phyloP scores from a whole-genome alignment of 2,113 vertebrate genomes.

The Aspiorhynchus laticeps region DNA sequence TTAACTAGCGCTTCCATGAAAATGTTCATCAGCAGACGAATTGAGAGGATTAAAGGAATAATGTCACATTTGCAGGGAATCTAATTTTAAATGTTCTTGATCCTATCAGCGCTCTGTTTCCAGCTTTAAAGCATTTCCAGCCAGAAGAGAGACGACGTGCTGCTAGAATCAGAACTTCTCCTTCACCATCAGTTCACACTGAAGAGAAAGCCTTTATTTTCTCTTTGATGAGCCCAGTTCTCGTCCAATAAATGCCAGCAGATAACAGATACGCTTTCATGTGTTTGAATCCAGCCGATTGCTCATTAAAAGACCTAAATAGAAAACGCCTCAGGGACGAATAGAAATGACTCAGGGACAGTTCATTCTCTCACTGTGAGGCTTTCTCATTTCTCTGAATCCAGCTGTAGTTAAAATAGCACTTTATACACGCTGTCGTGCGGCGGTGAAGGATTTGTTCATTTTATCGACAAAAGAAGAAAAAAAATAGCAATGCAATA shows the following conservation, averaged over 20 bases:
- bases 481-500: neutral
- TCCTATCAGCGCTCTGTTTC: neutral
- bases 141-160: conserved; percentile 2
- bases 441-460: neutral
- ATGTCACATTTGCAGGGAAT: too few relatives aligned
- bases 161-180: conserved; percentile 24
- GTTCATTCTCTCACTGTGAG: neutral
- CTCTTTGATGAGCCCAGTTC: conserved; percentile 28
- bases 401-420: neutral
- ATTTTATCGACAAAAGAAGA: neutral
- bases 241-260: conserved; percentile 3
- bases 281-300: conserved; percentile 29
- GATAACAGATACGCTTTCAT: conserved; percentile 40
- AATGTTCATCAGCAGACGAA: too few relatives aligned
- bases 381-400: neutral
- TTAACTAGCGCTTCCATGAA: too few relatives aligned
- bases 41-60: too few relatives aligned
- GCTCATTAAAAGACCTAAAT: conserved; percentile 36
- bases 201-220: conserved; percentile 15
- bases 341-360: neutral
- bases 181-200: conserved; percentile 4
- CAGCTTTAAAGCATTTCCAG: conserved; percentile 16
- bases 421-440: neutral
- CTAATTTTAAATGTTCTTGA: neutral
- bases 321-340: conserved; percentile 2